Percentiles rank a stretch among this genome's conserved stretches.
These are phyloP conservation scores for Pheosia tremula DNA, from an alignment of 2,888 invertebrate species.

Conservation along the genomic window DNA sequence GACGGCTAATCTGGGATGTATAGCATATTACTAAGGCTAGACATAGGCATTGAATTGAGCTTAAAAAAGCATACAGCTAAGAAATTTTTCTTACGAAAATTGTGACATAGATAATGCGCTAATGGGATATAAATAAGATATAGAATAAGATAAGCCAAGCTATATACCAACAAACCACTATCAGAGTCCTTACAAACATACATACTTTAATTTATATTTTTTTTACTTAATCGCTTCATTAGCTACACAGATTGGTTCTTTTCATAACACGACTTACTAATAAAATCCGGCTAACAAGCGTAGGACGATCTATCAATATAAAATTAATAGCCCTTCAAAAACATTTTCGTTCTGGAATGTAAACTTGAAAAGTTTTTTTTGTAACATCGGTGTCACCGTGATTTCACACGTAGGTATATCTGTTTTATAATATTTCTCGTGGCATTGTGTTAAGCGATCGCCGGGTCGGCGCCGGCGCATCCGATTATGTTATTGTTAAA, in stretches of 20 bases:
- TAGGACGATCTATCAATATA: slow-evolving; percentile 42
- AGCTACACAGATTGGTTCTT: slow-evolving; percentile 24
- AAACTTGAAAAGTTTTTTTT: slow-evolving; percentile 41
- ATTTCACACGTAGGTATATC: slow-evolving; percentile 72
- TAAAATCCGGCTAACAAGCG: slow-evolving; percentile 43
- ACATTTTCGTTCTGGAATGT: slow-evolving; percentile 35
- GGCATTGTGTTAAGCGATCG: slow-evolving; percentile 61
- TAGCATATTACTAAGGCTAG: too few relatives aligned
- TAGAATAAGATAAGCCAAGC: background rate
- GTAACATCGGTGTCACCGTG: slow-evolving; percentile 64
- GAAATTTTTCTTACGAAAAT: too few relatives aligned
- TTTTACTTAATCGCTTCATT: slow-evolving; percentile 38
- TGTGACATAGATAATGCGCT: background rate
- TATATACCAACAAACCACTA: background rate
- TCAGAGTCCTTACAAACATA: background rate
- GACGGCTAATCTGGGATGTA: too few relatives aligned
- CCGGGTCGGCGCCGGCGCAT: slow-evolving; percentile 75
- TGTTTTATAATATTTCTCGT: slow-evolving; percentile 68
- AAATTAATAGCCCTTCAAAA: slow-evolving; percentile 43
- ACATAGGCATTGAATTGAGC: too few relatives aligned
- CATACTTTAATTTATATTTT: background rate
- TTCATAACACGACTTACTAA: slow-evolving; percentile 36
- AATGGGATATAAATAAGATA: background rate
- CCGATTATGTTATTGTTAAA: slow-evolving; percentile 79
- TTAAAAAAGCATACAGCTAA: too few relatives aligned